Conservation (phyloP, 1,140 invertebrate genomes). For the Amphibalanus amphitrite region DNA sequence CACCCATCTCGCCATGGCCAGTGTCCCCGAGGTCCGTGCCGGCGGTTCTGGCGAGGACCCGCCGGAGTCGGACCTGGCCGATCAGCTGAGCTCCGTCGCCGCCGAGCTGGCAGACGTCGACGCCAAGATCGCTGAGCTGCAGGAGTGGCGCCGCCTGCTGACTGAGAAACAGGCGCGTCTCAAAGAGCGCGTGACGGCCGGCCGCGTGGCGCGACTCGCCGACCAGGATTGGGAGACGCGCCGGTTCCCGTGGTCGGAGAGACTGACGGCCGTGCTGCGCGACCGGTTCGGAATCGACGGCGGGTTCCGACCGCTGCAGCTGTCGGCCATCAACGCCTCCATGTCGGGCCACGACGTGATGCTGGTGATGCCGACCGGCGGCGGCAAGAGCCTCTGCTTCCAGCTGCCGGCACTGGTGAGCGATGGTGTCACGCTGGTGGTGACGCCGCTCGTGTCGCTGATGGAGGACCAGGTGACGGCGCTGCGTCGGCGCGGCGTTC, state of each 20-base stretch:
- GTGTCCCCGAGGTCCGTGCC: too few species aligned
- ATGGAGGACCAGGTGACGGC: constrained; percentile 81
- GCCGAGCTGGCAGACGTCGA: neutral
- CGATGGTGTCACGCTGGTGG: constrained; percentile 58
- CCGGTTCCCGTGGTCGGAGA: constrained; percentile 49
- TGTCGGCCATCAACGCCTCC: constrained; percentile 65
- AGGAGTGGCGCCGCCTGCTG: constrained; percentile 1
- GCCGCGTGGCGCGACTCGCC: neutral
- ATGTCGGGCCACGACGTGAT: constrained; percentile 62
- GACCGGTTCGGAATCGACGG: constrained; percentile 43
- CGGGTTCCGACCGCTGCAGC: constrained; percentile 50
- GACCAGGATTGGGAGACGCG: neutral
- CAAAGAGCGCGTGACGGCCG: neutral
- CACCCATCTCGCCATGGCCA: too few species aligned
- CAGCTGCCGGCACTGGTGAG: constrained; percentile 66
- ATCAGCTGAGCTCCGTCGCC: neutral
- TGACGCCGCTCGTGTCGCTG: constrained; percentile 77
- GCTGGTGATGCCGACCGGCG: constrained; percentile 82
- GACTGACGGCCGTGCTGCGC: constrained; percentile 36
- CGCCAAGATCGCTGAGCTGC: neutral
- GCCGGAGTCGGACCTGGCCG: too few species aligned
- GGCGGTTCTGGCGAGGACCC: too few species aligned
- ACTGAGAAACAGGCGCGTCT: neutral
- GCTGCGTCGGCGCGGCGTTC: constrained; percentile 34
- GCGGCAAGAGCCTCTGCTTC: constrained; percentile 82